Evolutionary conservation across 2,888 invertebrate species (phyloP).

Genomic region (Aromia moschata): DNA sequence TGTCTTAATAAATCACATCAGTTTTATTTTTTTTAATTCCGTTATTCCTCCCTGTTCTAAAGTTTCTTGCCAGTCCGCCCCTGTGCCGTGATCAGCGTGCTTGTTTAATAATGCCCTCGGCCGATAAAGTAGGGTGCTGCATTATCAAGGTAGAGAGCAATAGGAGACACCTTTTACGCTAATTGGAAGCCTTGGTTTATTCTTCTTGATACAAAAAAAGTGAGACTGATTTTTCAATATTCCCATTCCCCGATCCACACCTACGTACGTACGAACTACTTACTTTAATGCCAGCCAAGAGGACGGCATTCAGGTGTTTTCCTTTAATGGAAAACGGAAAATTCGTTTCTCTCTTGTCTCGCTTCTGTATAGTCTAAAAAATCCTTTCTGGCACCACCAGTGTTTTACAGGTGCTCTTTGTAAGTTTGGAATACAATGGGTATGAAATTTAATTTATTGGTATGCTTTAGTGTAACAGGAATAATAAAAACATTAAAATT

Average conservation of each 20-base stretch:
- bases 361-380: not conserved
- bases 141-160: constrained; percentile 53
- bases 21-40: no score
- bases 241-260: constrained; percentile 24
- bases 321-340: constrained; percentile 20
- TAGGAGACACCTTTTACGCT: constrained; percentile 60
- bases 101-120: constrained; percentile 60
- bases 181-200: constrained; percentile 55
- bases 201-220: constrained; percentile 31
- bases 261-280: constrained; percentile 33
- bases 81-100: constrained; percentile 46
- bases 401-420: no score
- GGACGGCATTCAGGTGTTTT: constrained; percentile 10
- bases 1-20: no score
- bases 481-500: no score
- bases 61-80: constrained; percentile 26
- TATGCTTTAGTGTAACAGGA: no score
- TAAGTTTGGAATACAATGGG: no score
- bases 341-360: constrained; percentile 7
- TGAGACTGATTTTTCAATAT: constrained; percentile 42
- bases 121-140: constrained; percentile 58
- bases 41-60: no score
- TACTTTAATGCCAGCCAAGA: constrained; percentile 31
- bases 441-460: no score
- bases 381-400: no score